Conservation (phyloP, 2,113 vertebrate species). For the Panthera uncia region DNA sequence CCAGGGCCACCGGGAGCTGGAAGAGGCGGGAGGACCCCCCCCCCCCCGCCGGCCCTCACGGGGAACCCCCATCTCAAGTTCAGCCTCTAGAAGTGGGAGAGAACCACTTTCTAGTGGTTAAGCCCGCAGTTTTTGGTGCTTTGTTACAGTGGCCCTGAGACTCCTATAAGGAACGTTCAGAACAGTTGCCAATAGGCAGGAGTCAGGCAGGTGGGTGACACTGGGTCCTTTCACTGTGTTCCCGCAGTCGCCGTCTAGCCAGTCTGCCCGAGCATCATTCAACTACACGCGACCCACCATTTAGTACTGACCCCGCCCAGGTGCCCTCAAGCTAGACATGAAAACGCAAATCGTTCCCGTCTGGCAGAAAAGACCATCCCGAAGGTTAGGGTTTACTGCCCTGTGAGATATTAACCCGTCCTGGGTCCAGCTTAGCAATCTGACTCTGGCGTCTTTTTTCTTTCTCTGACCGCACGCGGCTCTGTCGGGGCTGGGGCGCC, state of each 20-base stretch:
- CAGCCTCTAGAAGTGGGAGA: not conserved
- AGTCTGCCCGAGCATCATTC: not conserved
- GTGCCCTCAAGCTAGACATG: rapidly evolving
- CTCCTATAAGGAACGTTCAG: not conserved
- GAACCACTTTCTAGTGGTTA: not conserved
- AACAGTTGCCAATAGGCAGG: not conserved
- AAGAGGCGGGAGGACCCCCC: not conserved
- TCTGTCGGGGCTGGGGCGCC: too few species aligned
- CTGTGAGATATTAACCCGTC: rapidly evolving
- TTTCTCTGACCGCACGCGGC: not conserved
- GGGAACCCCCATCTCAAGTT: not conserved
- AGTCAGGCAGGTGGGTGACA: not conserved
- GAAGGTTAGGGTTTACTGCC: not conserved
- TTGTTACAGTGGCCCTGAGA: too few species aligned
- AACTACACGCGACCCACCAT: not conserved
- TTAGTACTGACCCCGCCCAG: not conserved
- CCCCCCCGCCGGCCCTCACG: rapidly evolving
- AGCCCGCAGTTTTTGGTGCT: not conserved
- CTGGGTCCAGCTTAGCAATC: too few species aligned
- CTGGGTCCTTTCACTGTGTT: rapidly evolving
- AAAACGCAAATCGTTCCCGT: not conserved
- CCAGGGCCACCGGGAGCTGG: rapidly evolving
- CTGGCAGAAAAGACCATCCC: not conserved
- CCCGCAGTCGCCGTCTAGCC: not conserved
- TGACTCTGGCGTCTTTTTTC: rapidly evolving